Percentiles rank a stretch among this genome's conserved stretches.
phyloP scores from a whole-genome alignment of 1,140 invertebrate genomes.

The Lucilia cuprina region DNA sequence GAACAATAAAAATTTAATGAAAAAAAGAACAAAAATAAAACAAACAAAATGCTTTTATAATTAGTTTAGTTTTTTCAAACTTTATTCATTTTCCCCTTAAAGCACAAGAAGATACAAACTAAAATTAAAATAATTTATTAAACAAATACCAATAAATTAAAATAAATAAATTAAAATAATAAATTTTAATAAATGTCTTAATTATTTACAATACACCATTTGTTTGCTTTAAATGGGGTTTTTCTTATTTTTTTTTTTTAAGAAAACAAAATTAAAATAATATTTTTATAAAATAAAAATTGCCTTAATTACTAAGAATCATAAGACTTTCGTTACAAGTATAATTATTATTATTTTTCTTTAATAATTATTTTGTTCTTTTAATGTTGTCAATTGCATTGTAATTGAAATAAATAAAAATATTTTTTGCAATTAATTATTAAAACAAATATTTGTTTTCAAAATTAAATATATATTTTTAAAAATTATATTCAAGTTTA shows the following conservation, averaged over 20 bases:
- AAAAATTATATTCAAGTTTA: slow-evolving; percentile 9
- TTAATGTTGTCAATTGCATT: background rate
- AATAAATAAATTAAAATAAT: background rate
- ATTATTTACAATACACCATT: slow-evolving; percentile 7
- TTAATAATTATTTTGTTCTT: background rate
- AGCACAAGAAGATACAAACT: background rate
- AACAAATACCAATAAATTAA: slow-evolving; percentile 34
- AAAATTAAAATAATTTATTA: slow-evolving; percentile 17
- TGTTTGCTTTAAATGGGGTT: background rate
- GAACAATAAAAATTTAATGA: background rate
- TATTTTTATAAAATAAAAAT: background rate
- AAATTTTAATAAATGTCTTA: background rate
- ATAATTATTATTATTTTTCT: slow-evolving; percentile 42
- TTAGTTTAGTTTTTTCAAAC: background rate
- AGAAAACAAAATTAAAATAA: background rate
- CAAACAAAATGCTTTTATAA: background rate
- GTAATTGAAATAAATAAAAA: background rate
- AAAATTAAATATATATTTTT: background rate
- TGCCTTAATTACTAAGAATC: slow-evolving; percentile 41
- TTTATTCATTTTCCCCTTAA: background rate
- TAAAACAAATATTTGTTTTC: too few species aligned
- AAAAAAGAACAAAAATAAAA: background rate
- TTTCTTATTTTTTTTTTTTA: background rate
- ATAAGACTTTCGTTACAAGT: slow-evolving; percentile 60
- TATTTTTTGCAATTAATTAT: too few species aligned